Evolutionary conservation across 92 coral and sea anemone genomes (phyloP), one percentile per base, ranked within the genome.

Genomic region (Parazoanthus atlanticus): DNA sequence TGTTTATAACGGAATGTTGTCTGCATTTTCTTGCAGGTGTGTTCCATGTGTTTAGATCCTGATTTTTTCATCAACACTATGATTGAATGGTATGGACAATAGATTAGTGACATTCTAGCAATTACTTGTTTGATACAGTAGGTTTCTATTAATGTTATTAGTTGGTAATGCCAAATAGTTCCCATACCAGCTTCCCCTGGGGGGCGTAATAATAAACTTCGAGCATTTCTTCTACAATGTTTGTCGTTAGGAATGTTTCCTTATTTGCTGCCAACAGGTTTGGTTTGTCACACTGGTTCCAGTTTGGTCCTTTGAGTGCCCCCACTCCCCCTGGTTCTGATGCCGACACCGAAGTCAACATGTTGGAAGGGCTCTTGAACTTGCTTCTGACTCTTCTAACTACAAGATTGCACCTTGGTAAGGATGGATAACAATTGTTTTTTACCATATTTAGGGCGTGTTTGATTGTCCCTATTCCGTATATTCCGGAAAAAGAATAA

Each of bases 41-140:
- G 99, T 89, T 98, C 98, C 31, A 94, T 95, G 86, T 94, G 89
- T 67, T 86, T 97, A 91, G 99, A 97, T 86, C 99, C 99, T 36
- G 99, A 97, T 52, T 92, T 90, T 86, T 90, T 95, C 75, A 79
- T 97, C 40, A 87, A 86, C 90, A 84, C 92, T 58, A 83, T 97
- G 86, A 84, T 97, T 84, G 98, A 97, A 76, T 93, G 98, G 95
- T 97, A 81, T 76, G 96, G 82, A 5, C 30, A 29, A 4, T 72
- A 72, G 40, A 40, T 32, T 19, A 32, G 12, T 40, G 21, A 29
- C 40, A 15, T n/a, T 74, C 26, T 74, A 21, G 16, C 28, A 5
- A 29, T 40, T 74, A 2, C 21, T 15, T 52, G 21, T 52, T 16
- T 13, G 58, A 52, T 13, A 12, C n/a, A n/a, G n/a, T n/a, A n/a